Conservation (phyloP, 2,797 vertebrate genomes). For the Sardinella longiceps region DNA sequence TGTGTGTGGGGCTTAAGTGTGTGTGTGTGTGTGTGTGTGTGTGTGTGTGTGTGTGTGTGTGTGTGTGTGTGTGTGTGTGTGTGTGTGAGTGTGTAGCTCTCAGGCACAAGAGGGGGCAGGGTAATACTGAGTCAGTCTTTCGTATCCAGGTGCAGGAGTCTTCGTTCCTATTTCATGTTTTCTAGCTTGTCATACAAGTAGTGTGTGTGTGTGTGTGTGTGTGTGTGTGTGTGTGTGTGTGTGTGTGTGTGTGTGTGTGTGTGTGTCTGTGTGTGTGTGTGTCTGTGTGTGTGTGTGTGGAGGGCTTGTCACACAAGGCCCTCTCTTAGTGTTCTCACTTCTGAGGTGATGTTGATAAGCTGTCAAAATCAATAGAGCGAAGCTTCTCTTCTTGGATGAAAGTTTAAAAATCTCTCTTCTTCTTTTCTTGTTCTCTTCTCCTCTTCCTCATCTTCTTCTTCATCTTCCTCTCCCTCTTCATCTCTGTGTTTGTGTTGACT, state of each 20-base stretch:
- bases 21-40: not conserved
- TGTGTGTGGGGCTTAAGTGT: too few relatives aligned
- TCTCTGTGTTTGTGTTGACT: not conserved
- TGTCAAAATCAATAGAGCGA: constrained; percentile 66
- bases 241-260: not conserved
- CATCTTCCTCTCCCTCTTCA: not conserved
- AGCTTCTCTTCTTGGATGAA: constrained; percentile 56
- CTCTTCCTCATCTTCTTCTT: not conserved
- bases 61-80: too few relatives aligned
- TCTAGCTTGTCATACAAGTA: not conserved
- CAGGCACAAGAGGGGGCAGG: too few relatives aligned
- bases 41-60: too few relatives aligned
- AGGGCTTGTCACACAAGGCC: constrained; percentile 61
- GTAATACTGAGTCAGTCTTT: not conserved
- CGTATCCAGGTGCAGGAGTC: not conserved
- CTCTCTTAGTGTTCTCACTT: constrained; percentile 61
- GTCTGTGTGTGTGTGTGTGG: not conserved
- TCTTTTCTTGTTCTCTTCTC: not conserved
- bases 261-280: constrained; percentile 8
- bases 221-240: not conserved
- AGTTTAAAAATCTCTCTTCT: constrained; percentile 46
- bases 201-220: not conserved
- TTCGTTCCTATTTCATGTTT: not conserved
- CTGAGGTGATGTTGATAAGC: constrained; percentile 68
- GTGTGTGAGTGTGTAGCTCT: not conserved